Conservation (phyloP, 2,113 vertebrate species). For the Cebus imitator region DNA sequence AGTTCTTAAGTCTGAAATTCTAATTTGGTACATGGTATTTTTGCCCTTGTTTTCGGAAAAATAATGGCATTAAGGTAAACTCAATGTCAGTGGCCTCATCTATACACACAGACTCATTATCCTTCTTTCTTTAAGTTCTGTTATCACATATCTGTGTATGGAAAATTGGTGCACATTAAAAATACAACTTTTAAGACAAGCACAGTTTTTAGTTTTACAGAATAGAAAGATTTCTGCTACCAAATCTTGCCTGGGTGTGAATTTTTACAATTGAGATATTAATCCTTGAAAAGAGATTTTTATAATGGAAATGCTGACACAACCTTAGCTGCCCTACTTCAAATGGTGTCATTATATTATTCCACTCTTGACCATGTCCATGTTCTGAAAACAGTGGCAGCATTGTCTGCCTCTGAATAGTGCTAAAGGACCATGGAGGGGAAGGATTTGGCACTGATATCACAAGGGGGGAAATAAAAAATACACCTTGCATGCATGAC, state of each 20-base stretch:
- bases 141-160: neutral
- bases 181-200: neutral
- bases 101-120: fast-evolving
- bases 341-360: constrained; percentile 73
- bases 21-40: neutral
- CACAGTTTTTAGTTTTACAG: neutral
- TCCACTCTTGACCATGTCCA: constrained; percentile 66
- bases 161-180: neutral
- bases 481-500: constrained; percentile 67
- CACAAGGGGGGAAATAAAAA: constrained; percentile 80
- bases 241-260: constrained; percentile 66
- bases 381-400: constrained; percentile 77
- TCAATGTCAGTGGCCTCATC: neutral
- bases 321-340: constrained; percentile 72
- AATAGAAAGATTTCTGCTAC: constrained; percentile 8
- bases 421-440: constrained; percentile 61
- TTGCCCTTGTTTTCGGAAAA: neutral
- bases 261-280: constrained; percentile 78
- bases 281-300: constrained; percentile 77
- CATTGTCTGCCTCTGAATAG: constrained; percentile 79
- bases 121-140: neutral
- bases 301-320: constrained; percentile 82
- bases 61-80: neutral
- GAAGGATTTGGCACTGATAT: constrained; percentile 76
- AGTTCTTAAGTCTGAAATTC: neutral